Conservation (phyloP, 2,888 invertebrate genomes). For the Pseudolycoriella hygida region DNA sequence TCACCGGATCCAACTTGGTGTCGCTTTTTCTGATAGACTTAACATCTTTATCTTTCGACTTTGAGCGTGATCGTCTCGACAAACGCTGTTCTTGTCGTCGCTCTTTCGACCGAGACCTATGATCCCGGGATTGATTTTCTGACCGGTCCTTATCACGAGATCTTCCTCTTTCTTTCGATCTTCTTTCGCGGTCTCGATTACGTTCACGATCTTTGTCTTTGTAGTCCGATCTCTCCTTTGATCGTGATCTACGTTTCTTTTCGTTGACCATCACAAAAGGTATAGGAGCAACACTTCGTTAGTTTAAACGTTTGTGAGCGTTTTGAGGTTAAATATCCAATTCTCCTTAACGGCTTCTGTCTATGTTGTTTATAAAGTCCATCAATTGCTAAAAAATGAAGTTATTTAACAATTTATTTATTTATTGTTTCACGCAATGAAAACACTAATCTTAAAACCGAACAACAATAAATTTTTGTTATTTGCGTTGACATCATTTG, state of each 20-base stretch:
- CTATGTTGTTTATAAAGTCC: too few relatives aligned
- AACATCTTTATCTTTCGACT: constrained; percentile 21
- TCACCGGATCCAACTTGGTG: constrained; percentile 5
- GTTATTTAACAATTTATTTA: too few relatives aligned
- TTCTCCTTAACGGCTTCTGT: too few relatives aligned
- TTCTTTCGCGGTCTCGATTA: constrained; percentile 12
- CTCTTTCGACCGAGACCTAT: constrained; percentile 28
- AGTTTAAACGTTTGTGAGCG: too few relatives aligned
- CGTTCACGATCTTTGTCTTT: constrained; percentile 10
- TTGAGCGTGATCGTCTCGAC: constrained; percentile 8
- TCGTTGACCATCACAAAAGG: constrained; percentile 16
- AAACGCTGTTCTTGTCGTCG: constrained; percentile 11
- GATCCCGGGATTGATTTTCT: constrained; percentile 12
- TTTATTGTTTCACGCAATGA: too few relatives aligned
- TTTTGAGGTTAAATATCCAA: too few relatives aligned
- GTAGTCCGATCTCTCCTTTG: constrained; percentile 22
- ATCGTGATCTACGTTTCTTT: constrained; percentile 34
- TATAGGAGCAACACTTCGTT: too few relatives aligned
- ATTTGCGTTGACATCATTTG: too few relatives aligned
- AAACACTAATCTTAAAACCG: too few relatives aligned
- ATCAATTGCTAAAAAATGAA: too few relatives aligned
- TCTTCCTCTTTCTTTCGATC: constrained; percentile 8
- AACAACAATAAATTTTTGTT: too few relatives aligned
- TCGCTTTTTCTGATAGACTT: constrained; percentile 19
- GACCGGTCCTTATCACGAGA: constrained; percentile 12